A percentile compares a stretch with the other conserved stretches of the same genome.
phyloP scores from a whole-genome alignment of 2,797 vertebrate genomes.

The Betta splendens region DNA sequence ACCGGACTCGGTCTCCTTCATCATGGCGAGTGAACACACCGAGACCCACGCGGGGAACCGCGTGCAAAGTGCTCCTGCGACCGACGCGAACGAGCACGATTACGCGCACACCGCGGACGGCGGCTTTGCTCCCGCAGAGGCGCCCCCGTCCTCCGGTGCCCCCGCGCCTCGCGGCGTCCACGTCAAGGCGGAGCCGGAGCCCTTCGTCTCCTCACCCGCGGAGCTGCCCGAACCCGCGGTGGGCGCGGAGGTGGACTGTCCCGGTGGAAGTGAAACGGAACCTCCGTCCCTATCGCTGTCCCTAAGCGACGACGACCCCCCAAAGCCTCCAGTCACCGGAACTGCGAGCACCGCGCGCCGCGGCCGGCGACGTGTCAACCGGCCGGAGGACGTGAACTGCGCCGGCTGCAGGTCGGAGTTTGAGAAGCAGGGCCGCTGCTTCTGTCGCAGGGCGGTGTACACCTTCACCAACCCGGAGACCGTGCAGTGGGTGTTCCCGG shows the following conservation, averaged over 20 bases:
- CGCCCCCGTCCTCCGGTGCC: neutral
- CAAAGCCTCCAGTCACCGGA: neutral
- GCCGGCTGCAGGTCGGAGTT: constrained; percentile 55
- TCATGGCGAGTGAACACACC: constrained; percentile 47
- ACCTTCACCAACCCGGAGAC: constrained; percentile 71
- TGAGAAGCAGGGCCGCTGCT: constrained; percentile 66
- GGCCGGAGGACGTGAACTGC: constrained; percentile 60
- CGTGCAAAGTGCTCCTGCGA: neutral
- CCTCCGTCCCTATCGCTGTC: neutral
- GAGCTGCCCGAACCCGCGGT: constrained; percentile 48
- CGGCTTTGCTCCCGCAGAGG: neutral
- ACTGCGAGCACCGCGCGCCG: accelerated
- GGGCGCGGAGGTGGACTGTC: constrained; percentile 67
- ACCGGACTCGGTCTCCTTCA: neutral
- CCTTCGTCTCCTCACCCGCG: neutral
- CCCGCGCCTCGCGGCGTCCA: neutral
- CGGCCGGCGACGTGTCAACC: neutral
- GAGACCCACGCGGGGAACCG: constrained; percentile 11
- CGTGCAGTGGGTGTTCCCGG: constrained; percentile 66
- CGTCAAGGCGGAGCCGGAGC: neutral
- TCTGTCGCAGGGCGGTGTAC: constrained; percentile 69
- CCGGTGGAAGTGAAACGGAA: constrained; percentile 16
- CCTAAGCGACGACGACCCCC: constrained; percentile 1
- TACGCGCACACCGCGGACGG: constrained; percentile 48
- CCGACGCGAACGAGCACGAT: constrained; percentile 64